Base-by-base conservation (phyloP, 1,140 invertebrate species). In the Globodera rostochiensis region DNA sequence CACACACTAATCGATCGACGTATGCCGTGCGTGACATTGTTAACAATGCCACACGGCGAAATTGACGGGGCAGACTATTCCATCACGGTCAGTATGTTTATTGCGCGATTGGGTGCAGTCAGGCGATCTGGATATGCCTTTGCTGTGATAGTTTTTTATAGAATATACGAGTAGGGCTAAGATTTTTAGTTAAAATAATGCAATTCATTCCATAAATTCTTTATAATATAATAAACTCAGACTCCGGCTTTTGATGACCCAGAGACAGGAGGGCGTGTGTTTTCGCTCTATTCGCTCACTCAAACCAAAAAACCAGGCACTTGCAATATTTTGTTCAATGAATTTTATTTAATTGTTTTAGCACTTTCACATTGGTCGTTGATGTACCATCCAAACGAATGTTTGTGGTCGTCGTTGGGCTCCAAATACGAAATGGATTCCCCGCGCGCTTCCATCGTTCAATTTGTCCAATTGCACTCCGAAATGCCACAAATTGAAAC, bases 321-420 rank as follows among this genome's bases (percentile, higher is more conserved):
- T 80, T 77, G 0, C 69, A 45, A 15, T 8, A 47, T 67, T 77
- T 36, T 46, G 19, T 8, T 67, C 47, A 47, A 3, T 64, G 4
- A 13, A 21, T 47, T 77, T 19, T 21, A n/a, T 6, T 69, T 9
- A 47, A 36, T 25, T 45, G 21, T 4, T 77, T 77, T 13, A 78
- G 77, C 36, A 25, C 13, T 78, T n/a, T 80, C 79, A 4, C 79
- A 80, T n/a, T 80, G 76, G 76, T 11, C 79, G 8, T 6, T 80
- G 8, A n/a, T 49, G 45, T 79, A 47, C 71, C 76, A 80, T 66
- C 76, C 79, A 5, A 47, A 57, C 25, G 79, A 80, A 64, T 25
- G 8, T 5, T 5, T 80, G 36, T 80, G 79, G 79, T 80, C 79
- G 25, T 80, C 79, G 7, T 21, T 80, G 45, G 47, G 36, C 3